Evolutionary conservation across 2,113 vertebrate species (phyloP).

Genomic region (Zosterops pallidus): DNA sequence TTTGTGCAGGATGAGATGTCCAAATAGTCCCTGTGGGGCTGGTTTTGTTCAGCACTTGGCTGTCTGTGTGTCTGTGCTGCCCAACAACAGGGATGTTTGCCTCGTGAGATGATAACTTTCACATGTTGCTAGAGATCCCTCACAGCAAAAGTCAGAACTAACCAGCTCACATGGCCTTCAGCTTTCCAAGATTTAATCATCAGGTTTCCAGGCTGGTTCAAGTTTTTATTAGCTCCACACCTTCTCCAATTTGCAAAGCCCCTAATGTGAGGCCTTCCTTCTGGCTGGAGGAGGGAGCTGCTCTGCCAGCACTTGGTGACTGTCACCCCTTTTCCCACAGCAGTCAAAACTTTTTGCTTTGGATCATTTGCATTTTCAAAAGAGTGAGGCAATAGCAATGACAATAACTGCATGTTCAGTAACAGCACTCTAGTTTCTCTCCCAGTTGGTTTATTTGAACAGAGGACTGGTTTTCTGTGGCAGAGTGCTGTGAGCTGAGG

Average conservation of each 20-base stretch:
- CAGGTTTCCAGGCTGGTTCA: neutral
- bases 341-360: neutral
- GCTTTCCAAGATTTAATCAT: conserved; percentile 13
- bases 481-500: neutral
- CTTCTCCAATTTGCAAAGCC: neutral
- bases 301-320: neutral
- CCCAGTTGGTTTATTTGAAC: neutral
- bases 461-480: neutral
- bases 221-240: conserved; percentile 3
- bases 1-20: neutral
- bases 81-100: neutral
- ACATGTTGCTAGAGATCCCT: neutral
- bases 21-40: neutral
- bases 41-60: conserved; percentile 14
- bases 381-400: neutral
- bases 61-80: neutral
- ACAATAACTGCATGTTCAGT: neutral
- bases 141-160: neutral
- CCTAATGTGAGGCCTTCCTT: neutral
- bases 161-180: neutral
- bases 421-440: neutral
- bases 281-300: neutral
- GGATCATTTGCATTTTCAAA: neutral
- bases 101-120: neutral
- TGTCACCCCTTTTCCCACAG: neutral